Conservation (phyloP, 2,888 invertebrate species). For the Plagodis dolabraria region DNA sequence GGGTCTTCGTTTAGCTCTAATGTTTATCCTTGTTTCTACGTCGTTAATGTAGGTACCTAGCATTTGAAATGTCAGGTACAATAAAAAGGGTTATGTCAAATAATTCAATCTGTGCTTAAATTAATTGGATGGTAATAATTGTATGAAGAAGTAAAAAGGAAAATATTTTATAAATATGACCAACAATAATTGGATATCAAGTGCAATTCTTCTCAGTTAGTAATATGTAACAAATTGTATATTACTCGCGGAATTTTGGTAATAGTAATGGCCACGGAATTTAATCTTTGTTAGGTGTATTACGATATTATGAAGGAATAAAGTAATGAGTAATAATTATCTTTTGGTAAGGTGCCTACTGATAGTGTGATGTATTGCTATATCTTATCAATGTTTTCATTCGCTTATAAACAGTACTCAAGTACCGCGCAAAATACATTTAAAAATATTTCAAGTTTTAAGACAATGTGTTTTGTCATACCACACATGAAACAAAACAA, state of each 20-base stretch:
- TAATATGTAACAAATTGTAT: slow-evolving; percentile 39
- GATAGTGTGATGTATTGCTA: slow-evolving; percentile 19
- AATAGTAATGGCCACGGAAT: slow-evolving; percentile 31
- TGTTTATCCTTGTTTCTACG: not conserved
- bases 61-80: too few species aligned
- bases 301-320: slow-evolving; percentile 8
- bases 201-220: slow-evolving; percentile 48
- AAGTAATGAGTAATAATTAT: not conserved
- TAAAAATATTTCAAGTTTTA: too few species aligned
- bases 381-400: slow-evolving; percentile 41
- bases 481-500: too few species aligned
- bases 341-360: not conserved
- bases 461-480: too few species aligned
- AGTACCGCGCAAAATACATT: too few species aligned
- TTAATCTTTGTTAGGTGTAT: slow-evolving; percentile 18
- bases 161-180: too few species aligned
- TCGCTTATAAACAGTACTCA: not conserved
- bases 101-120: too few species aligned
- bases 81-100: too few species aligned
- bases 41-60: too few species aligned
- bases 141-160: too few species aligned
- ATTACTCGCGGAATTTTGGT: slow-evolving; percentile 41
- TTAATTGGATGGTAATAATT: slow-evolving; percentile 24
- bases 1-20: not conserved
- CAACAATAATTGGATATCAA: too few species aligned